A percentile compares a stretch with the other conserved stretches of the same genome.
These are phyloP conservation scores for Valencia hispanica DNA, from an alignment of 2,797 vertebrate species.

Conservation along the genomic window DNA sequence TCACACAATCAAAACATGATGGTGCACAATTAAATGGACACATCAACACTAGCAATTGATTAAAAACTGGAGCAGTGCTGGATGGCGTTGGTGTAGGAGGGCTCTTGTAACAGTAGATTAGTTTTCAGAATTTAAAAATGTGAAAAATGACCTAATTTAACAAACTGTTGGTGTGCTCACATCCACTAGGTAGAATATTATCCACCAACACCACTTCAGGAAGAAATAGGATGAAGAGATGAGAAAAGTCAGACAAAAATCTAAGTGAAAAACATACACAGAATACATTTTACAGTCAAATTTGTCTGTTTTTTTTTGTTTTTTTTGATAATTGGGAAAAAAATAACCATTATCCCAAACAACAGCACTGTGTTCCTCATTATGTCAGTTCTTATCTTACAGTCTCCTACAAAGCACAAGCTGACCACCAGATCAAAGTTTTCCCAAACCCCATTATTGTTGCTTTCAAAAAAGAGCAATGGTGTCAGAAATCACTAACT, in stretches of 20 bases:
- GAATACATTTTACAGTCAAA: too few relatives aligned
- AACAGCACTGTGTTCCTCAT: background rate
- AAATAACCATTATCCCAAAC: background rate
- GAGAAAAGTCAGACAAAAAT: background rate
- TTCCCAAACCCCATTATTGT: background rate
- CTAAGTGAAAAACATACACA: too few relatives aligned
- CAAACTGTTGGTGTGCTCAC: too few relatives aligned
- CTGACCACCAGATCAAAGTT: background rate
- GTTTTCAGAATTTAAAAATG: background rate
- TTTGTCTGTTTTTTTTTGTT: too few relatives aligned
- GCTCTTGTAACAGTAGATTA: too few relatives aligned
- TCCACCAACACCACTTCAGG: background rate
- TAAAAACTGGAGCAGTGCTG: too few relatives aligned
- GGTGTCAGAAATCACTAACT: too few relatives aligned
- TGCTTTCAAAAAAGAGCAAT: background rate
- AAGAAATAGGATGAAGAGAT: background rate
- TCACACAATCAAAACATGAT: too few relatives aligned
- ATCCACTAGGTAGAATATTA: background rate
- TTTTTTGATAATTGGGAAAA: background rate
- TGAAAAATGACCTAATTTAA: background rate
- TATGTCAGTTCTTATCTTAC: background rate
- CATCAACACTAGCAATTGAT: too few relatives aligned
- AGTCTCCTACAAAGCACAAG: background rate
- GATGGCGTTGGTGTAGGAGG: too few relatives aligned
- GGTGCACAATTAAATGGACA: too few relatives aligned